These are phyloP conservation scores for Drosophila arizonae DNA, from an alignment of 1,140 invertebrate species.

Conservation along the genomic window DNA sequence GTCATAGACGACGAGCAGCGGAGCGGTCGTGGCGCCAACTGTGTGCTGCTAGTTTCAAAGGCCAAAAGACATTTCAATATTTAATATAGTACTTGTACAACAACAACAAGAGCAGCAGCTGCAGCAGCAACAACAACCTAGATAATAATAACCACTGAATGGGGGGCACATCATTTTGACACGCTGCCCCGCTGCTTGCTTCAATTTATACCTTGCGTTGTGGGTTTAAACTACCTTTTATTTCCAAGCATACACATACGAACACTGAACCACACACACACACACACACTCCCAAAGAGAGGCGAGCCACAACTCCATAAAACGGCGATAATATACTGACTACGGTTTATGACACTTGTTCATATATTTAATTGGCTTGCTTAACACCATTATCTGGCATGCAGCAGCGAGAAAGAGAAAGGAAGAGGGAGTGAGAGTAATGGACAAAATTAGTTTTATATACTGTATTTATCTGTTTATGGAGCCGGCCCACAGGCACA, in stretches of 20 bases:
- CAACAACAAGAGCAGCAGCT: constrained; percentile 7
- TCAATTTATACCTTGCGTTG: constrained; percentile 28
- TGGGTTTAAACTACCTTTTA: constrained; percentile 21
- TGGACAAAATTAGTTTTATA: not conserved
- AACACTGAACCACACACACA: constrained; percentile 3
- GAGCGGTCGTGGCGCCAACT: not conserved
- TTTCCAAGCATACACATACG: constrained; percentile 10
- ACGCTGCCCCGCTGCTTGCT: constrained; percentile 19
- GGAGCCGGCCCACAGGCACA: not conserved
- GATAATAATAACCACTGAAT: constrained; percentile 22
- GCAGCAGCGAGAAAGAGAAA: no score
- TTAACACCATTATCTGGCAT: constrained; percentile 1
- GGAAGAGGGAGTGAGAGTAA: not conserved
- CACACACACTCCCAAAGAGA: constrained; percentile 3
- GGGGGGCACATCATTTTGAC: constrained; percentile 17
- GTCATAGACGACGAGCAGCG: constrained; percentile 16
- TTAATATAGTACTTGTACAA: constrained; percentile 30
- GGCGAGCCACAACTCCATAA: constrained; percentile 15
- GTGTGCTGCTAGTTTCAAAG: constrained; percentile 20
- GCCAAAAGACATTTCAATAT: constrained; percentile 52
- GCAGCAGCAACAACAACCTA: constrained; percentile 10
- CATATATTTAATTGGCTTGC: constrained; percentile 18
- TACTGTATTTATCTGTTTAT: not conserved
- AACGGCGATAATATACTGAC: constrained; percentile 11
- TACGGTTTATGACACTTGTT: constrained; percentile 28